Percentiles rank a stretch among this genome's conserved stretches.
Conservation (phyloP, 1,140 invertebrate species). For the Phymastichus coffea region DNA sequence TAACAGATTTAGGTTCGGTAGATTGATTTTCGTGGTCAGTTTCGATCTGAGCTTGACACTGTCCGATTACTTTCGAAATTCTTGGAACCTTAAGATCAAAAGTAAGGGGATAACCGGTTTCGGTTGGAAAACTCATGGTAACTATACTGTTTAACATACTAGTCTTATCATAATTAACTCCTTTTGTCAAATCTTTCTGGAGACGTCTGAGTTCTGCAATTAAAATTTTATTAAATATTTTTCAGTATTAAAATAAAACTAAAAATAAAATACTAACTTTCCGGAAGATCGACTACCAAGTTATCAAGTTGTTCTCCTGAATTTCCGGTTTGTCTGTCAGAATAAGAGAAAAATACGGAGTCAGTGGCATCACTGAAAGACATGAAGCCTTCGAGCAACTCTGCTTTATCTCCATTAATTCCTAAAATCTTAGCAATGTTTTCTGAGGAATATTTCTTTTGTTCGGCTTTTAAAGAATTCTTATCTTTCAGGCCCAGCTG, state of each 20-base stretch:
- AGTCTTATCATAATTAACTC: slow-evolving; percentile 48
- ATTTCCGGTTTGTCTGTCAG: too few relatives aligned
- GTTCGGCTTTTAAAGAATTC: slow-evolving; percentile 30
- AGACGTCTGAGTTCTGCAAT: slow-evolving; percentile 45
- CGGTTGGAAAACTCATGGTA: slow-evolving; percentile 65
- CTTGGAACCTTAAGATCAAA: slow-evolving; percentile 61
- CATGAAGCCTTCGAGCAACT: slow-evolving; percentile 61
- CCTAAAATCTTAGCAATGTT: slow-evolving; percentile 60
- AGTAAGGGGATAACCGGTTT: slow-evolving; percentile 66
- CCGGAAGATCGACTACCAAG: too few relatives aligned
- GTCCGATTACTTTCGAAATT: slow-evolving; percentile 46
- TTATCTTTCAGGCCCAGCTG: slow-evolving; percentile 31
- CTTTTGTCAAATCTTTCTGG: slow-evolving; percentile 45
- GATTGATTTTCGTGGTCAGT: slow-evolving; percentile 18
- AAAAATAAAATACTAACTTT: too few relatives aligned
- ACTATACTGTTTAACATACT: slow-evolving; percentile 58
- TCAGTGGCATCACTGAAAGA: too few relatives aligned
- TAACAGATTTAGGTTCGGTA: not conserved
- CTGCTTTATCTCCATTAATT: slow-evolving; percentile 53
- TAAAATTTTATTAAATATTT: too few relatives aligned
- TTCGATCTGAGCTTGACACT: slow-evolving; percentile 12
- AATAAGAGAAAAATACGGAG: too few relatives aligned
- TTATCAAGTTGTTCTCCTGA: too few relatives aligned
- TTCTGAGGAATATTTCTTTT: slow-evolving; percentile 36
- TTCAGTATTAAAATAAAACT: too few relatives aligned